Conservation (phyloP, 2,797 vertebrate species). For the Tragelaphus eurycerus region DNA sequence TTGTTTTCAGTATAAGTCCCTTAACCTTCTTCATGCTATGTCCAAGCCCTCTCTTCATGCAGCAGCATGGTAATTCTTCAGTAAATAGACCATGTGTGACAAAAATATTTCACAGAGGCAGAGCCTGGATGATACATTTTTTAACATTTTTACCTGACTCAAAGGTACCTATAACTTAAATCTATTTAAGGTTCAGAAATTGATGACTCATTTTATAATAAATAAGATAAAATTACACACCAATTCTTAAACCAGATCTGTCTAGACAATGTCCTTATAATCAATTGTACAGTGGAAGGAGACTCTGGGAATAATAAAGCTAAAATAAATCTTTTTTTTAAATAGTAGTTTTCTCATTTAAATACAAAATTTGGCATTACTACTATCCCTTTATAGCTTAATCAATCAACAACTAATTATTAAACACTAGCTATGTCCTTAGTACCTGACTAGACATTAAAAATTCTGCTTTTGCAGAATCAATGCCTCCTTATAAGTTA, state of each 20-base stretch:
- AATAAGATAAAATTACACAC: neutral
- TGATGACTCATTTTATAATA: conserved; percentile 16
- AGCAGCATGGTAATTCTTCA: neutral
- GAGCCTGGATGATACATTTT: neutral
- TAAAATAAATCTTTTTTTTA: neutral
- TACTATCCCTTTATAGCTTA: conserved; percentile 45
- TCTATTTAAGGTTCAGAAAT: neutral
- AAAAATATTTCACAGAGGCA: neutral
- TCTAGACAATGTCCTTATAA: neutral
- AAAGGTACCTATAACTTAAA: neutral
- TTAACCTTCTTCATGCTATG: neutral
- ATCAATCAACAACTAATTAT: conserved; percentile 38
- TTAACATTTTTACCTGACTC: neutral
- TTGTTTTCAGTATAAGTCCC: neutral
- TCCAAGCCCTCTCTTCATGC: neutral
- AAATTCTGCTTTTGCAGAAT: conserved; percentile 28
- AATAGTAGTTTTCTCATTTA: conserved; percentile 4
- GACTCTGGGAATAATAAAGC: neutral
- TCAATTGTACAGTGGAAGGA: neutral
- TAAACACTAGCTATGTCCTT: conserved; percentile 24
- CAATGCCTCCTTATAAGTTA: neutral
- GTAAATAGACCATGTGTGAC: neutral
- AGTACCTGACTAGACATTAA: neutral
- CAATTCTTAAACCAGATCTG: neutral
- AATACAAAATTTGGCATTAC: neutral